These are phyloP conservation scores for Eilema sororculum DNA, from an alignment of 2,888 invertebrate genomes.

Conservation along the genomic window DNA sequence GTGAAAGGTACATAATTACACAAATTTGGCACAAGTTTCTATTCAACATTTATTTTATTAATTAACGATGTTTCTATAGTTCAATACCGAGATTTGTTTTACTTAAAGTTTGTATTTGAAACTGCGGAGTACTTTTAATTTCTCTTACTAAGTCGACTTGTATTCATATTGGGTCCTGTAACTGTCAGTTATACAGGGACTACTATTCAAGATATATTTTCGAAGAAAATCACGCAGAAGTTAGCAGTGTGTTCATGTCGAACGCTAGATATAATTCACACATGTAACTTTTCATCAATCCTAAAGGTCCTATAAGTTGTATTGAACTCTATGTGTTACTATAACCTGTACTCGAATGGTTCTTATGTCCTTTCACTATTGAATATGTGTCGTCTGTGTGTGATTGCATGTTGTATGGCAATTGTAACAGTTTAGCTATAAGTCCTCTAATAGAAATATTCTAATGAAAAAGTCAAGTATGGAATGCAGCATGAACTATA, in stretches of 20 bases:
- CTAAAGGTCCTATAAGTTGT: neutral
- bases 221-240: neutral
- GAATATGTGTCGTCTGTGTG: constrained; percentile 31
- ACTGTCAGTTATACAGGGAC: too few relatives aligned
- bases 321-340: neutral
- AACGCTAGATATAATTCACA: neutral
- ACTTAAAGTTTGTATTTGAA: too few relatives aligned
- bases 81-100: too few relatives aligned
- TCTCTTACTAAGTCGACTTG: neutral
- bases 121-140: too few relatives aligned
- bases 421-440: constrained; percentile 25
- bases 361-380: constrained; percentile 1
- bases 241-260: neutral
- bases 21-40: neutral
- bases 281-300: neutral
- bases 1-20: neutral
- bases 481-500: constrained; percentile 41
- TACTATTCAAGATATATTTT: neutral
- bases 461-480: constrained; percentile 13
- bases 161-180: neutral
- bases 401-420: constrained; percentile 48
- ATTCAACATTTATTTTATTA: too few relatives aligned
- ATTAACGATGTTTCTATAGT: too few relatives aligned
- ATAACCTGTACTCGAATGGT: neutral
- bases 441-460: constrained; percentile 16